Base-by-base conservation (phyloP, 1,140 invertebrate genomes). In the Papilio aristodemus region DNA sequence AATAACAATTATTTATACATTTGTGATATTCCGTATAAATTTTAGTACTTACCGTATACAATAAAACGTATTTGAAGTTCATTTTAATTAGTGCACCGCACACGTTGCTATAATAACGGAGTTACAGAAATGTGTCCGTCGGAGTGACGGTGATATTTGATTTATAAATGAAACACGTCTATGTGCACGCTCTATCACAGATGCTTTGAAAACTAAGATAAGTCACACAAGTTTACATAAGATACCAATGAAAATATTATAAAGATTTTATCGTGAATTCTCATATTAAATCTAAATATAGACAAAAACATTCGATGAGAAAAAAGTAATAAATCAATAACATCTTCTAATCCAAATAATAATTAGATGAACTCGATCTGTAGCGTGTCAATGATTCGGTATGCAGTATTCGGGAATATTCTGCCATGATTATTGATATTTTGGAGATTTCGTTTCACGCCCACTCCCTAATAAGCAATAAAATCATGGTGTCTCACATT, bases 211-310 rank as follows among this genome's bases (percentile, higher is more conserved):
- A 22, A 50, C 46, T 22, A 5, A 22, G 46, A 50, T 50, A 50
- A 50, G 19, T 22, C 46, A 50, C 46, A 50, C 46, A 22, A 50
- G 46, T 50, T 50, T 50, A 50, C 46, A 50, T 50, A 50, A 50
- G 17, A 22, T 22, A 50, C 10, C 19, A 50, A 50, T 50, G 46
- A 50, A 50, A 50, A 50, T 22, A 50, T 50, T 50, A 50, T 50
- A 50, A 50, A 22, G 46, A 17, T 22, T 50, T 50, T 22, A 50
- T 22, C 22, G 46, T 19, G 19, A 54, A 54, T 54, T 54, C 46
- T 54, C 46, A 54, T 54, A 54, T 54, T 19, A 19, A 22, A 54
- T 54, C 46, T 54, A 54, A 54, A 54, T 54, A 54, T 54, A 54
- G 46, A 54, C 46, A 54, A 54, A 46, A 54, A 54, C 46, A 54